Evolutionary conservation across 2,113 vertebrate species (phyloP), one percentile per base, ranked within the genome.

Genomic region (Anhinga anhinga): DNA sequence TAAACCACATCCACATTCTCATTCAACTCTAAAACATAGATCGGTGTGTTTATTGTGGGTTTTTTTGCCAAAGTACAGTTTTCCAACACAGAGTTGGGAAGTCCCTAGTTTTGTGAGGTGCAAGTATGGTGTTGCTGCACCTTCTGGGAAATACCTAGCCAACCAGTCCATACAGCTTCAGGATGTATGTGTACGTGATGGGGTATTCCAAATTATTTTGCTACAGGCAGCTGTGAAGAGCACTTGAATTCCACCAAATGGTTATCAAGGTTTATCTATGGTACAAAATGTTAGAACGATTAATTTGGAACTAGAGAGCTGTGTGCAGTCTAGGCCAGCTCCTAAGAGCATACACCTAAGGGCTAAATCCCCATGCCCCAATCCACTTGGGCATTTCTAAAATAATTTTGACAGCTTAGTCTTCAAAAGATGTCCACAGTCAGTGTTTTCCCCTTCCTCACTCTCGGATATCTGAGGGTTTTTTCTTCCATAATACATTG

Each of bases 181-280:
- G 56, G 63, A 5, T 13, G 13, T 62, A 13, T 0, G 1, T 40
- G 19, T 19, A 6, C 0, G 0, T 40, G 47, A 67, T 22, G 13
- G 15, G 1, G 3, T 81, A 10, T 87, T 93, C 22, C 50, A 44
- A 38, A 22, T 72, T 63, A 50, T 19, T 87, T 61, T 69, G 47
- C 53, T 85, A 26, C 20, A 84, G 32, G 26, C 25, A 81, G 22
- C 15, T 77, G 17, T 9, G 26, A 78, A 71, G 23, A 90, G 15
- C 11, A 10, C n/a, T 71, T 94, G 55, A 55, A 49, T 26, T 78
- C 42, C 55, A 21, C 42, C 19, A 36, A 13, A 13, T 27, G 8
- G 18, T 42, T 90, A 29, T 71, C 21, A 67, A 65, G 15, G 58
- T 6, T 92, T 83, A 56, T n/a, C 21, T 81, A 7, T 52, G 18